Conservation (phyloP, 2,113 vertebrate species). For the Platysteira castanea region DNA sequence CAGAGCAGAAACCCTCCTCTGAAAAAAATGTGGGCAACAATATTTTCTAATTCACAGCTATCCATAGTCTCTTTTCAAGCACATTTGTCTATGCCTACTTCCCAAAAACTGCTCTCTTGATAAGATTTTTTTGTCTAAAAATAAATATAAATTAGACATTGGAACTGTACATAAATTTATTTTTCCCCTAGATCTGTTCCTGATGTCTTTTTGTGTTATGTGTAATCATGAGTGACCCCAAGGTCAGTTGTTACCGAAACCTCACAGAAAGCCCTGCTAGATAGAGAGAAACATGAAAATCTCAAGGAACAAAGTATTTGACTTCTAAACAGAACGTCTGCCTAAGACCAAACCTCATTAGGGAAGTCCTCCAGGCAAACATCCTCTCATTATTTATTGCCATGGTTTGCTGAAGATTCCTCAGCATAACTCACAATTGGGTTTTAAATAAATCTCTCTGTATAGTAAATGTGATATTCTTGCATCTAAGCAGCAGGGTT, state of each 20-base stretch:
- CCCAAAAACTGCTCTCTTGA: background rate
- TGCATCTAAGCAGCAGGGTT: background rate
- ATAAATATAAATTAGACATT: background rate
- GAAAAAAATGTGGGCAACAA: background rate
- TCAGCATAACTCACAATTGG: background rate
- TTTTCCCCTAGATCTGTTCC: background rate
- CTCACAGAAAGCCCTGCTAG: background rate
- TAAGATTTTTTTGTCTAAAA: background rate
- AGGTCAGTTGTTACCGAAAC: background rate
- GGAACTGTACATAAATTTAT: background rate
- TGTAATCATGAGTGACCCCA: background rate
- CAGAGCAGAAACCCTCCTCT: background rate
- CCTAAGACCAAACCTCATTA: conserved; percentile 34
- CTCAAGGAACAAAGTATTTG: background rate
- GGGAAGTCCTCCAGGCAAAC: conserved; percentile 25
- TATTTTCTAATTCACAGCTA: background rate
- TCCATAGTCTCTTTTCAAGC: background rate
- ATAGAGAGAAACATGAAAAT: background rate
- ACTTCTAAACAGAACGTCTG: background rate
- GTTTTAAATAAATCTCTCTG: conserved; percentile 25
- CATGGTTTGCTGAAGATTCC: conserved; percentile 33
- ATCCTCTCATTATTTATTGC: conserved; percentile 48
- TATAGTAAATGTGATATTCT: background rate
- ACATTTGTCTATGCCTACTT: background rate
- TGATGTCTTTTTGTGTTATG: background rate